phyloP scores from a whole-genome alignment of 2,888 invertebrate genomes.

The Coelopa pilipes region DNA sequence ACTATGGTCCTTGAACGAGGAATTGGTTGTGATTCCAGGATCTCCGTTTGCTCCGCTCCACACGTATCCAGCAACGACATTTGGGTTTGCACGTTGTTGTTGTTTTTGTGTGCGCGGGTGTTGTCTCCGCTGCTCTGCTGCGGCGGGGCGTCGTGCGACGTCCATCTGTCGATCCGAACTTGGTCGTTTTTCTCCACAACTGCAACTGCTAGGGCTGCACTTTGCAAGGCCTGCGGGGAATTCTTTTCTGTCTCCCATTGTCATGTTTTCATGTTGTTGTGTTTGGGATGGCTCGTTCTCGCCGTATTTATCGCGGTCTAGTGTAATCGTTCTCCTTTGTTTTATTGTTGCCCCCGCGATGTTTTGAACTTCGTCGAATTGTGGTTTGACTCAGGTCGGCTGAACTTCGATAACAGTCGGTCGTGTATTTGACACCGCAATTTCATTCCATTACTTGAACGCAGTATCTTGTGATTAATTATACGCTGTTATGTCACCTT shows the following conservation, averaged over 20 bases:
- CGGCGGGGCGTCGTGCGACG: neutral
- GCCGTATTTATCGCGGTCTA: neutral
- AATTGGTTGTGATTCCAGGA: neutral
- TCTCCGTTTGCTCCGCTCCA: neutral
- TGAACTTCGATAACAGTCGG: neutral
- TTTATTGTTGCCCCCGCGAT: neutral
- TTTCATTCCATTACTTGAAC: no score
- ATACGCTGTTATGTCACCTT: no score
- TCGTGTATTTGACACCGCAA: neutral
- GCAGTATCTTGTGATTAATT: no score
- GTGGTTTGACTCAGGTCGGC: neutral
- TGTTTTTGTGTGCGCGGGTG: constrained; percentile 17
- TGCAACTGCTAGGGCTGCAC: neutral
- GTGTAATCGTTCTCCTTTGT: neutral
- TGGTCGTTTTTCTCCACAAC: neutral
- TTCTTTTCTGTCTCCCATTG: constrained; percentile 1
- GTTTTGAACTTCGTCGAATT: neutral
- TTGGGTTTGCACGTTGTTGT: neutral
- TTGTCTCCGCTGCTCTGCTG: no score
- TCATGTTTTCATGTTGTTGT: constrained; percentile 5
- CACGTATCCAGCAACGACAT: no score
- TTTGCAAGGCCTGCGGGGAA: constrained; percentile 28
- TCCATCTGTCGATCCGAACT: neutral
- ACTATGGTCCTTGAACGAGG: neutral
- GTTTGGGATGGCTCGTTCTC: constrained; percentile 1